Base-by-base conservation (phyloP, 35 echinoderm and acorn worm species). In the Ophiothrix spiculata region DNA sequence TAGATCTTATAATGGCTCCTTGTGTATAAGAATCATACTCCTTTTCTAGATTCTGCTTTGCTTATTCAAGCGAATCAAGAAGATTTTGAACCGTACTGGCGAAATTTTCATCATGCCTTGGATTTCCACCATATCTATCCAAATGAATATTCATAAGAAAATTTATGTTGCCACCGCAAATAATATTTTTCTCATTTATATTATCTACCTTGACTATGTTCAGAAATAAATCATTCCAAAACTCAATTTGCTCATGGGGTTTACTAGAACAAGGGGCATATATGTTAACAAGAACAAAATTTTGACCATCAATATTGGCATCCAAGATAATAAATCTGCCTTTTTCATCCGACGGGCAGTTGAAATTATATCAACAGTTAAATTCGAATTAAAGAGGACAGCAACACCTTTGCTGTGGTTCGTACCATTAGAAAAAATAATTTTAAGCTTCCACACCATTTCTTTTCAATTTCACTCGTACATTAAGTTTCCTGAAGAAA, bases 401-500 rank as follows among this genome's bases (percentile, higher is more conserved):
- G 56, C 56, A 13, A 85, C 83, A 19, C 83, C 83, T 85, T 35
- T 14, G 32, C 38, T 33, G 32, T 46, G 40, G 40, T 6, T 82
- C 56, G 39, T 25, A 3, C 15, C 19, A 0, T 31, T 46, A 82
- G 31, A 19, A 45, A 82, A 82, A 82, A 49, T 46, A 56, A 0
- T 46, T 0, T 29, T 32, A 28, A 42, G 39, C 21, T 42, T 42
- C 17, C 80, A 82, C 56, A 14, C 80, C 4, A 25, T 82, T 28
- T 21, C 14, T 16, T 32, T 49, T 85, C 83, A 25, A 75, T 85
- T 0, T 76, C 40, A 4, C 37, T 33, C 3, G 35, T 75, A 36
- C 41, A 45, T 33, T 87, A 39, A 14, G 73, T 75, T 79, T 87
- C 85, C 79, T 87, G 75, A 45, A 87, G 34, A 79, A 75, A 87